A percentile compares a stretch with the other conserved stretches of the same genome.
Conservation (phyloP, 2,797 vertebrate species). For the Pteronotus mesoamericanus region DNA sequence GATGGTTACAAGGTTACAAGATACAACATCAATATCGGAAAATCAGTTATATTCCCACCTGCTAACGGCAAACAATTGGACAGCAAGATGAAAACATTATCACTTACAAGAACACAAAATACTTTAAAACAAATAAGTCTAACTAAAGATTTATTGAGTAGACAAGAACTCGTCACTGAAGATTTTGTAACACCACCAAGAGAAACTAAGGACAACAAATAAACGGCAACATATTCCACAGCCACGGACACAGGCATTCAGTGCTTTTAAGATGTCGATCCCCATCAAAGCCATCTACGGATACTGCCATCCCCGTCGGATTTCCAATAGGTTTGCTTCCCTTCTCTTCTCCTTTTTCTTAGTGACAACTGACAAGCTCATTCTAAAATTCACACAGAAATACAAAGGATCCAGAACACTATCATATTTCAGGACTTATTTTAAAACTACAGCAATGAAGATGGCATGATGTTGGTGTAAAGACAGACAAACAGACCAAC, state of each 20-base stretch:
- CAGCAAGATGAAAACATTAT: neutral
- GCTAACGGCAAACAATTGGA: neutral
- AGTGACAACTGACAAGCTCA: neutral
- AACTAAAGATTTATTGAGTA: neutral
- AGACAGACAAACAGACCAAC: neutral
- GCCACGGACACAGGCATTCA: rapidly evolving
- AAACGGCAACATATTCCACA: rapidly evolving
- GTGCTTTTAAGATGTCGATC: neutral
- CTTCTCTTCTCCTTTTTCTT: neutral
- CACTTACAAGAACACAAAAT: neutral
- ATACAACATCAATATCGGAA: neutral
- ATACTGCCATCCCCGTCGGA: rapidly evolving
- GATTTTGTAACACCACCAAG: neutral
- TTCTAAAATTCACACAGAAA: neutral
- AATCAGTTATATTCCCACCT: neutral
- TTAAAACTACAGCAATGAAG: neutral
- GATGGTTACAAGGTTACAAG: neutral
- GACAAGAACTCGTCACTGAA: neutral
- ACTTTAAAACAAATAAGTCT: neutral
- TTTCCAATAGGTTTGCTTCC: neutral
- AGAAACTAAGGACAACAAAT: neutral
- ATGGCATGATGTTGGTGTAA: neutral
- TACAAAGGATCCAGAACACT: neutral
- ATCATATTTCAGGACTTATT: neutral
- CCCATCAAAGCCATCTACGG: neutral